Percentiles rank a stretch among this genome's conserved stretches.
Evolutionary conservation across 35 echinoderm and acorn worm species (phyloP).

Genomic region (Lytechinus pictus): DNA sequence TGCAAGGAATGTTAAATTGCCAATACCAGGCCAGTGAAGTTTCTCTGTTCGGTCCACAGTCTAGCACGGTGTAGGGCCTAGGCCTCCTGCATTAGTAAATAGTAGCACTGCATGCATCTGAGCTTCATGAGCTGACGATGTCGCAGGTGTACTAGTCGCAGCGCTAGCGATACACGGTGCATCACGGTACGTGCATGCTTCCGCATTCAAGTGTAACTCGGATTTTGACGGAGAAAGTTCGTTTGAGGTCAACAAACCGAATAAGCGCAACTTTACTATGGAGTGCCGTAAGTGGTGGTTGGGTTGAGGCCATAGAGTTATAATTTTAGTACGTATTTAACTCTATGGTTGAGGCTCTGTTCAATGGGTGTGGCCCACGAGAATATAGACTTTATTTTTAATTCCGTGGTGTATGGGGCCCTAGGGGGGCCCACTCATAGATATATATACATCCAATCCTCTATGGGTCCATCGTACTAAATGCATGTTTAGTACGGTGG

Average conservation of each 20-base stretch:
- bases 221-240: background rate
- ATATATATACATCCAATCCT: too few relatives aligned
- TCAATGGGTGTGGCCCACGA: too few relatives aligned
- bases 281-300: background rate
- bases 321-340: too few relatives aligned
- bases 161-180: background rate
- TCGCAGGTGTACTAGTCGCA: background rate
- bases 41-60: background rate
- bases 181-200: background rate
- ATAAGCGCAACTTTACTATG: background rate
- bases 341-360: too few relatives aligned
- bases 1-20: background rate
- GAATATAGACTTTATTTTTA: too few relatives aligned
- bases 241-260: constrained; percentile 9
- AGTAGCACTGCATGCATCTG: background rate
- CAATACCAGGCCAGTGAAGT: background rate
- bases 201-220: background rate
- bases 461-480: too few relatives aligned
- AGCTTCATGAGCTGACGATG: background rate
- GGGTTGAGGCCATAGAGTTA: too few relatives aligned
- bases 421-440: too few relatives aligned
- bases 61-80: too few relatives aligned
- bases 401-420: too few relatives aligned
- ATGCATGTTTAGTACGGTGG: too few relatives aligned
- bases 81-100: too few relatives aligned